These are phyloP conservation scores for Pseudorectes ferrugineus DNA, from an alignment of 2,113 vertebrate genomes.

Conservation along the genomic window DNA sequence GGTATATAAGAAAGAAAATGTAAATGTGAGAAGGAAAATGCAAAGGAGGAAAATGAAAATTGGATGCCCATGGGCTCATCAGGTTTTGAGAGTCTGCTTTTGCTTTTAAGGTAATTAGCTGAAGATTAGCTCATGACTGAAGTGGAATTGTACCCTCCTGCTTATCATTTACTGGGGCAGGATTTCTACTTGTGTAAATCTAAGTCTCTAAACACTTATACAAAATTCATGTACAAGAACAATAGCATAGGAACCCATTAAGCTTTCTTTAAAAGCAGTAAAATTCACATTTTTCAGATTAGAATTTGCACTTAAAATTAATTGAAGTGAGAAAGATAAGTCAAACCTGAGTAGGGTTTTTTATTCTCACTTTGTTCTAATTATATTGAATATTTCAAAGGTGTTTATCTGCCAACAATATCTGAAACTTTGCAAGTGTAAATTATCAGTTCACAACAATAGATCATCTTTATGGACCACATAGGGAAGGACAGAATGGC, in stretches of 20 bases:
- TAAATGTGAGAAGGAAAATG: not conserved
- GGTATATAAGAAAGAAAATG: not conserved
- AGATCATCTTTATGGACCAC: not conserved
- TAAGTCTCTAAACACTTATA: not conserved
- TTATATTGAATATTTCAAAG: not conserved
- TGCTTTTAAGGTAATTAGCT: constrained; percentile 10
- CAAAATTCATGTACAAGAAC: not conserved
- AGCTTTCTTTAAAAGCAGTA: not conserved
- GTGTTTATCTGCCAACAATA: not conserved
- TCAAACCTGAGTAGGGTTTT: not conserved
- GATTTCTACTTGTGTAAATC: not conserved
- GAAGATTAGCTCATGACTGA: not conserved
- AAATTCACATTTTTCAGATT: not conserved
- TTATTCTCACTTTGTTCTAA: not conserved
- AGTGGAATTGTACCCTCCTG: not conserved
- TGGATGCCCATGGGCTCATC: not conserved
- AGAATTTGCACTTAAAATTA: not conserved
- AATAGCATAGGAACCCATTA: not conserved
- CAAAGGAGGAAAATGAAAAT: constrained; percentile 3
- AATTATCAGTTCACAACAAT: not conserved
- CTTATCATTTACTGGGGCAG: not conserved
- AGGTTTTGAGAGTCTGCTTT: not conserved
- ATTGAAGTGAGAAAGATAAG: not conserved
- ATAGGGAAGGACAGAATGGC: not conserved
- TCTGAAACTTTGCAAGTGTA: not conserved